A percentile compares a stretch with the other conserved stretches of the same genome.
Conservation (phyloP, 2,888 invertebrate species). For the Scaptomyza tumidula region DNA sequence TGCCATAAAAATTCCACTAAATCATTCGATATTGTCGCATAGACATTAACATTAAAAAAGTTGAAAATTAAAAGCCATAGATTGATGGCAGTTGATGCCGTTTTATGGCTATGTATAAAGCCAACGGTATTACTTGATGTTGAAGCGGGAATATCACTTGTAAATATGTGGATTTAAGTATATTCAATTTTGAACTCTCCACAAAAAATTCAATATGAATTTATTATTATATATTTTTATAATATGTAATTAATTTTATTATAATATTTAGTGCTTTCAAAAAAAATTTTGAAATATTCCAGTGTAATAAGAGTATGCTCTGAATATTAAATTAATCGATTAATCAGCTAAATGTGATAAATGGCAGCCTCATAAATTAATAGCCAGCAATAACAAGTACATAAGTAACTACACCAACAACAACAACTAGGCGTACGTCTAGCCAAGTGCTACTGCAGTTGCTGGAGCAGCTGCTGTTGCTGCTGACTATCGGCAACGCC, state of each 20-base stretch:
- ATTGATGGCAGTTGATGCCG: constrained; percentile 44
- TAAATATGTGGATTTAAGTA: too few species aligned
- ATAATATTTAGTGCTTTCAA: neutral
- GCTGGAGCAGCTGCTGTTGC: constrained; percentile 22
- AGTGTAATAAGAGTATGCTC: constrained; percentile 9
- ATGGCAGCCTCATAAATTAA: constrained; percentile 82
- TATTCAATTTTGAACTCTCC: too few species aligned
- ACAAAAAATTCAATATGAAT: neutral
- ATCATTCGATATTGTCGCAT: constrained; percentile 67
- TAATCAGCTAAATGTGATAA: constrained; percentile 82
- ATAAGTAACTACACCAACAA: constrained; percentile 49
- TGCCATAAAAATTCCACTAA: constrained; percentile 78
- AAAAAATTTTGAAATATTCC: constrained; percentile 3
- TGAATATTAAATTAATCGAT: constrained; percentile 63
- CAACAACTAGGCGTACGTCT: constrained; percentile 52
- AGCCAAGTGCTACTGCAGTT: constrained; percentile 49
- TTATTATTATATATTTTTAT: neutral
- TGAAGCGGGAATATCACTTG: too few species aligned
- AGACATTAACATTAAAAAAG: constrained; percentile 66
- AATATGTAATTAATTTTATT: neutral
- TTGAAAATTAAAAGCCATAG: constrained; percentile 30
- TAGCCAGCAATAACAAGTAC: constrained; percentile 69
- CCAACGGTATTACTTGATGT: constrained; percentile 9
- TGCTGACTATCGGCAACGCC: constrained; percentile 75
- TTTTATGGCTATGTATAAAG: constrained; percentile 20